Evolutionary conservation across 2,113 vertebrate species (phyloP), one percentile per base, ranked within the genome.

Genomic region (Phocoena phocoena): DNA sequence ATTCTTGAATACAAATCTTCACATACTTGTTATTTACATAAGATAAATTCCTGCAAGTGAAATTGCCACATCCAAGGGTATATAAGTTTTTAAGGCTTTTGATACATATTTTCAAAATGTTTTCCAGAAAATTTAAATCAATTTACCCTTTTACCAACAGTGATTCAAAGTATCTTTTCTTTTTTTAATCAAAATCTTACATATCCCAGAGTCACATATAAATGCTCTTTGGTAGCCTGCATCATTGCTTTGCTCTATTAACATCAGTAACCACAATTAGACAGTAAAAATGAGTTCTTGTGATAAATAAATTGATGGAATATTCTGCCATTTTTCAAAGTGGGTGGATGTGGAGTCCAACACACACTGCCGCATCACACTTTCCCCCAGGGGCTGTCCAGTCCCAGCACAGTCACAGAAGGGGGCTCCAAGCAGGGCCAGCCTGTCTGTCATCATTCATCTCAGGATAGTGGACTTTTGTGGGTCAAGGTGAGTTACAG

Each of bases 1-100:
- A 88, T 88, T 58, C 28, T 71, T 84, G 41, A 92, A 90, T 76
- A 83, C 71, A 93, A 90, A 96, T 70, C 10, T 84, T 62, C 15
- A 81, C 36, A 60, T 71, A 20, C 36, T 94, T 80, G 7, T 73
- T 87, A 81, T 88, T 93, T 83, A 90, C 53, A 55, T 88, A 84
- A 90, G 44, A 84, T 50, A 97, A 88, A 88, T 90, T 65, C 20
- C 65, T 86, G 33, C 41, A 97, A 76, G 33, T 50, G 2, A 23
- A 92, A 70, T 47, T 94, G 18, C 23, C 38, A 21, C 26, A 76
- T 70, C 50, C 58, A 89, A 92, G 38, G 25, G 5, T 65, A 81
- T 68, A 70, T 84, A 55, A 20, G 4, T 15, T 23, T 81, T 62
- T 89, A 77, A 87, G 44, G 33, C 36, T 77, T 53, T 83, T 90